Conservation (phyloP, 2,113 vertebrate genomes). For the Cochlearius cochlearius region DNA sequence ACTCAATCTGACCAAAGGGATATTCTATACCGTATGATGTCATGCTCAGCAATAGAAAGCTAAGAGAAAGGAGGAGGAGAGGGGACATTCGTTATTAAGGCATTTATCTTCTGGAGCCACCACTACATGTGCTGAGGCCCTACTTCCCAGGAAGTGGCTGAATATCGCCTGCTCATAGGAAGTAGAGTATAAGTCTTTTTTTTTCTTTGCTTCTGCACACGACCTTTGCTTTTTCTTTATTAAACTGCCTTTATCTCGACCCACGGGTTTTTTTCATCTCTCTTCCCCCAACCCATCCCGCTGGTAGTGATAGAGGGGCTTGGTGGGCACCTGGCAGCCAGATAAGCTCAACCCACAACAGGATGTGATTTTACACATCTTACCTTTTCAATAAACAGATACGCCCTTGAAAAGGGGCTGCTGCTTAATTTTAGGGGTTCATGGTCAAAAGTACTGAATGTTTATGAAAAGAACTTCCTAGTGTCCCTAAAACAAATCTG, state of each 20-base stretch:
- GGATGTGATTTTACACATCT: not conserved
- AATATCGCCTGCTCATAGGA: not conserved
- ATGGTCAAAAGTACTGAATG: not conserved
- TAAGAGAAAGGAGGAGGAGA: not conserved
- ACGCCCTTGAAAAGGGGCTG: not conserved
- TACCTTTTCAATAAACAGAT: not conserved
- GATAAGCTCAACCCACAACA: not conserved
- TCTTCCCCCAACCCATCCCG: not conserved
- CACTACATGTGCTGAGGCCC: fast-evolving
- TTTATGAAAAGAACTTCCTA: not conserved
- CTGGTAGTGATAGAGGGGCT: not conserved
- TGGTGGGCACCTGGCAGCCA: not conserved
- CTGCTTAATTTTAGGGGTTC: not conserved
- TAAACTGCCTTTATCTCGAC: not conserved
- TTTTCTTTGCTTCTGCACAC: not conserved
- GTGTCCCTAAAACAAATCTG: not conserved
- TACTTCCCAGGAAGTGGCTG: not conserved
- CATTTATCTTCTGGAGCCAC: not conserved
- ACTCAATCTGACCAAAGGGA: not conserved
- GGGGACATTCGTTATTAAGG: not conserved
- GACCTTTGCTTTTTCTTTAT: not conserved
- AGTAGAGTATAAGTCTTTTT: not conserved
- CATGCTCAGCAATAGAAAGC: not conserved
- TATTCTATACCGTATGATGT: not conserved
- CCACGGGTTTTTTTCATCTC: not conserved